phyloP scores from a whole-genome alignment of 2,797 vertebrate genomes.

The Phalloptychus januarius region DNA sequence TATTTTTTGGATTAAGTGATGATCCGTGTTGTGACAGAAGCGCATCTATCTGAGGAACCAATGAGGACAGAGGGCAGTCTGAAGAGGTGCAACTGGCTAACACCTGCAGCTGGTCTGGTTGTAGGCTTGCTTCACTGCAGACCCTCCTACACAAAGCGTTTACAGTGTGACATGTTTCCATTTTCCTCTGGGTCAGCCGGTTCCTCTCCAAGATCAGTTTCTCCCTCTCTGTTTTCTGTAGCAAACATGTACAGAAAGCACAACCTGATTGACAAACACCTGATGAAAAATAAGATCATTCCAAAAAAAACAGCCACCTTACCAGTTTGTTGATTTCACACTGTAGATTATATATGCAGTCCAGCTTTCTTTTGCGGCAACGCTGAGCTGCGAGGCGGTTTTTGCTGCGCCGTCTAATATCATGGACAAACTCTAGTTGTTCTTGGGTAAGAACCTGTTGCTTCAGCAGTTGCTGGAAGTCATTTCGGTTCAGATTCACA shows the following conservation, averaged over 20 bases:
- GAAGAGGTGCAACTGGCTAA: slow-evolving; percentile 89
- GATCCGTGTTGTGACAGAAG: slow-evolving; percentile 40
- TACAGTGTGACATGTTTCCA: slow-evolving; percentile 87
- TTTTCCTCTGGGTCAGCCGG: slow-evolving; percentile 84
- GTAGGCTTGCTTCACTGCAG: slow-evolving; percentile 88
- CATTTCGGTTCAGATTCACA: slow-evolving; percentile 89
- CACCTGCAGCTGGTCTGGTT: slow-evolving; percentile 91
- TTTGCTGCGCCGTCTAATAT: slow-evolving; percentile 94
- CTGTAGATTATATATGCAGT: slow-evolving; percentile 95
- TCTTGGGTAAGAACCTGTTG: slow-evolving; percentile 88
- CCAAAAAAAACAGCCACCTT: slow-evolving; percentile 1
- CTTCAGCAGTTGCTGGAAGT: slow-evolving; percentile 95
- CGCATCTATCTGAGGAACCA: slow-evolving; percentile 75
- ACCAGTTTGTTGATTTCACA: slow-evolving; percentile 96
- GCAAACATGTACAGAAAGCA: slow-evolving; percentile 23
- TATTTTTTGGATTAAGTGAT: slow-evolving; percentile 30
- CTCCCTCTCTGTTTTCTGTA: slow-evolving; percentile 87
- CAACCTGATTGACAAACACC: not conserved
- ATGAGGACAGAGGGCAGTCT: slow-evolving; percentile 88
- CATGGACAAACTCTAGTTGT: slow-evolving; percentile 93
- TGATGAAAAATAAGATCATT: not conserved
- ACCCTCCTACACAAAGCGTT: slow-evolving; percentile 89
- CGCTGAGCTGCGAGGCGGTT: slow-evolving; percentile 95
- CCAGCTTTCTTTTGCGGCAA: slow-evolving; percentile 97
- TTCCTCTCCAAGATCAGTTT: slow-evolving; percentile 87